These are phyloP conservation scores for Trachelus stipa DNA, from an alignment of 2,888 invertebrate genomes.

Conservation along the genomic window DNA sequence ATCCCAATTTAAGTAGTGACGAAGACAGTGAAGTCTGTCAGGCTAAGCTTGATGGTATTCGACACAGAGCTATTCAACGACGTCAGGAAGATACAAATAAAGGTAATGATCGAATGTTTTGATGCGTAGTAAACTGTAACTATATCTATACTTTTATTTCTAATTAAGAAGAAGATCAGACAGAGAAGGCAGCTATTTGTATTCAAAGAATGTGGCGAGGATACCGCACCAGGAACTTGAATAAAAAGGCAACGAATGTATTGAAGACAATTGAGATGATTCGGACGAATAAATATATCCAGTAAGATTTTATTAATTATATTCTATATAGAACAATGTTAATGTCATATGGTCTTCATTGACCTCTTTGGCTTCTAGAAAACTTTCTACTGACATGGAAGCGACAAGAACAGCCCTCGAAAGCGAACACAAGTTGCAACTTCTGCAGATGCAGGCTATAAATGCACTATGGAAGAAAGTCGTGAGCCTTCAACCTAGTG, in stretches of 20 bases:
- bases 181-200: slow-evolving; percentile 75
- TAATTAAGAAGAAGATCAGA: slow-evolving; percentile 52
- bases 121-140: neutral
- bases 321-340: slow-evolving; percentile 2
- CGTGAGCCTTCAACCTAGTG: slow-evolving; percentile 73
- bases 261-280: slow-evolving; percentile 79
- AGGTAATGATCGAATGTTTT: slow-evolving; percentile 34
- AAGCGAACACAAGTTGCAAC: slow-evolving; percentile 86
- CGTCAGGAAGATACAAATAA: slow-evolving; percentile 59
- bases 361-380: slow-evolving; percentile 67
- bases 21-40: slow-evolving; percentile 77
- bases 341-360: slow-evolving; percentile 4
- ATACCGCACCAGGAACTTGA: slow-evolving; percentile 80
- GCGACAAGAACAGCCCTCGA: slow-evolving; percentile 86
- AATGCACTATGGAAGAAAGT: slow-evolving; percentile 91
- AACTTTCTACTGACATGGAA: slow-evolving; percentile 86
- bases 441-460: slow-evolving; percentile 91
- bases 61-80: slow-evolving; percentile 72
- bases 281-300: slow-evolving; percentile 85
- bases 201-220: slow-evolving; percentile 92
- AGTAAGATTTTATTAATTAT: slow-evolving; percentile 69
- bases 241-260: slow-evolving; percentile 74
- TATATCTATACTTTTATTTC: neutral
- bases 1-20: slow-evolving; percentile 63
- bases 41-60: slow-evolving; percentile 76